These are phyloP conservation scores for Eilema depressum DNA, from an alignment of 2,888 invertebrate species.

Conservation along the genomic window DNA sequence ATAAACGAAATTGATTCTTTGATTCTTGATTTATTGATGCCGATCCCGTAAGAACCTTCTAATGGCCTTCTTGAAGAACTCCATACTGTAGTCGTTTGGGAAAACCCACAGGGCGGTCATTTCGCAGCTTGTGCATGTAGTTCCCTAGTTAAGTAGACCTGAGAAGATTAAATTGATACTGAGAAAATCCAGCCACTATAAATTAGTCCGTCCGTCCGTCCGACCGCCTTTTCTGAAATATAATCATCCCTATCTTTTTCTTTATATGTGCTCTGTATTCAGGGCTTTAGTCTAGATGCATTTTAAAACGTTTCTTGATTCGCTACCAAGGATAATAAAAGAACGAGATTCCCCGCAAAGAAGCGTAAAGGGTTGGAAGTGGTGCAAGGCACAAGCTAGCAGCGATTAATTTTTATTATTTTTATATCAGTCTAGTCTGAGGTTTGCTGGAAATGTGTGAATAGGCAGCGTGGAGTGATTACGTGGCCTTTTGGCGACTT, in stretches of 20 bases:
- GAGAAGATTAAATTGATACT: too few relatives aligned
- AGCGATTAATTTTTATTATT: neutral
- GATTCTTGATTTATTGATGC: too few relatives aligned
- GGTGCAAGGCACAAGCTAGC: constrained; percentile 30
- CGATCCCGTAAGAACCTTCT: too few relatives aligned
- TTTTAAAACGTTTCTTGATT: constrained; percentile 37
- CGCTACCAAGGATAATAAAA: constrained; percentile 42
- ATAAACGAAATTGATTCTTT: too few relatives aligned
- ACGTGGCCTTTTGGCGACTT: too few relatives aligned
- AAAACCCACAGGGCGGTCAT: too few relatives aligned
- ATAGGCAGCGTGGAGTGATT: neutral
- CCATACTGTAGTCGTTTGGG: too few relatives aligned
- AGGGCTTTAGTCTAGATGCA: constrained; percentile 10
- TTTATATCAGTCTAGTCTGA: neutral
- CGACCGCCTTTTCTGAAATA: neutral
- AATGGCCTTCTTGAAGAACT: too few relatives aligned
- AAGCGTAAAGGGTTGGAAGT: constrained; percentile 30
- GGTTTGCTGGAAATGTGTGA: neutral
- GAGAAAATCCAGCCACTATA: too few relatives aligned
- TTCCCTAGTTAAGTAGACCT: too few relatives aligned
- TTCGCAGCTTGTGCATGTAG: too few relatives aligned
- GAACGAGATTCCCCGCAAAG: constrained; percentile 27
- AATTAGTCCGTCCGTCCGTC: too few relatives aligned
- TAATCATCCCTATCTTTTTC: neutral
- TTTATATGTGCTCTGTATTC: neutral